Evolutionary conservation across 1,140 invertebrate genomes (phyloP), one percentile per base, ranked within the genome.

Genomic region (Mylabris phalerata): DNA sequence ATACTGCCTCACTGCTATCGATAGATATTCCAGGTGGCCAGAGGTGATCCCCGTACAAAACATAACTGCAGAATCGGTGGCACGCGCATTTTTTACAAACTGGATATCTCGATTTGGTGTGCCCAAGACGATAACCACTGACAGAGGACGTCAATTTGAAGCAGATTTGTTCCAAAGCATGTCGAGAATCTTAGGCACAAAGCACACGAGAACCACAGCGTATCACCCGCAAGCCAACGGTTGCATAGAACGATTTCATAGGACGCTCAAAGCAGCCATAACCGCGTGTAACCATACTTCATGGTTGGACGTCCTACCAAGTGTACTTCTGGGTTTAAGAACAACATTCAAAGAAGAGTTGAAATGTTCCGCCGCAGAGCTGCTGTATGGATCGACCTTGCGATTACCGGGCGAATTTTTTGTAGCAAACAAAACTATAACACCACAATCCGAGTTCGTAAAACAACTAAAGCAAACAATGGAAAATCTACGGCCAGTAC

Each of bases 1-100:
- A 19, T 19, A 19, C 19, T 19, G 19, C 19, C 19, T 19, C 13
- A 13, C 13, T 13, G 13, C 13, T 13, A 13, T 13, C 13, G 74
- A 78, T 60, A 50, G 73, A n/a, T 78, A 67, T 57, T 74, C 74
- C 7, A 44, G 71, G 7, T 79, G 74, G 72, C 73, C 68, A 1
- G 73, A 78, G 67, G 72, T 65, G 2, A 52, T 70, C 9, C 73
- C 75, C 42, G 74, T 1, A 5, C 41, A 19, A 69, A 77, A 51
- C 67, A 58, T 38, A 3, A 57, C 69, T 5, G 69, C 73, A 5
- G 68, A 74, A 49, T 69, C 72, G 25, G 58, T 67, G n/a, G 64
- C 65, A 4, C 50, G 32, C 43, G 50, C 52, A n/a, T 13, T 1
- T 54, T 73, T 3, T 54, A 61, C n/a, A 39, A 2, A 51, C 4